Evolutionary conservation across 2,797 vertebrate genomes (phyloP).

Genomic region (Sandelia bainsii): DNA sequence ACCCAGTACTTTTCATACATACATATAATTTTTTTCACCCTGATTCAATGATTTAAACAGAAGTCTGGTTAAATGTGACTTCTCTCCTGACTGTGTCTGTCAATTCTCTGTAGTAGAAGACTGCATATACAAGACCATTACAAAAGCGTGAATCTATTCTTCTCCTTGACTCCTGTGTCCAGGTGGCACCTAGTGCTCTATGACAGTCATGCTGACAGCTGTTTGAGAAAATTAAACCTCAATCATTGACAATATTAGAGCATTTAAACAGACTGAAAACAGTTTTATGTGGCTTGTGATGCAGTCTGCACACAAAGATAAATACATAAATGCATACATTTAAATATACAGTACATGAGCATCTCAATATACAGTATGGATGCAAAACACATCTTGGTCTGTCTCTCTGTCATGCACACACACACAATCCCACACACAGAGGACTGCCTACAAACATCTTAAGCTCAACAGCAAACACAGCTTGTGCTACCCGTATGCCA

Average conservation of each 20-base stretch:
- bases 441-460: slow-evolving; percentile 71
- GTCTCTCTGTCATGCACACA: slow-evolving; percentile 25
- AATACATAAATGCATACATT: slow-evolving; percentile 35
- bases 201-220: not conserved
- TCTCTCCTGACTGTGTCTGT: not conserved
- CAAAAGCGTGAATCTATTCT: not conserved
- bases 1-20: too few species aligned
- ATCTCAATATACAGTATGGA: slow-evolving; percentile 63
- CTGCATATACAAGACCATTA: too few species aligned
- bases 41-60: too few species aligned
- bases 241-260: slow-evolving; percentile 46
- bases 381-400: slow-evolving; percentile 30
- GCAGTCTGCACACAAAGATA: slow-evolving; percentile 44
- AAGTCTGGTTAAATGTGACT: not conserved
- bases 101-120: too few species aligned
- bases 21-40: too few species aligned
- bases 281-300: slow-evolving; percentile 38
- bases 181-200: not conserved
- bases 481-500: slow-evolving; percentile 70
- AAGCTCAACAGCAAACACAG: slow-evolving; percentile 80
- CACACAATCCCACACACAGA: slow-evolving; percentile 30
- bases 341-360: slow-evolving; percentile 58
- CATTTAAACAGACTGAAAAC: slow-evolving; percentile 46
- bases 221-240: slow-evolving; percentile 36
- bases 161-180: not conserved